Conservation (phyloP, 2,113 vertebrate species). For the Mesitornis unicolor region DNA sequence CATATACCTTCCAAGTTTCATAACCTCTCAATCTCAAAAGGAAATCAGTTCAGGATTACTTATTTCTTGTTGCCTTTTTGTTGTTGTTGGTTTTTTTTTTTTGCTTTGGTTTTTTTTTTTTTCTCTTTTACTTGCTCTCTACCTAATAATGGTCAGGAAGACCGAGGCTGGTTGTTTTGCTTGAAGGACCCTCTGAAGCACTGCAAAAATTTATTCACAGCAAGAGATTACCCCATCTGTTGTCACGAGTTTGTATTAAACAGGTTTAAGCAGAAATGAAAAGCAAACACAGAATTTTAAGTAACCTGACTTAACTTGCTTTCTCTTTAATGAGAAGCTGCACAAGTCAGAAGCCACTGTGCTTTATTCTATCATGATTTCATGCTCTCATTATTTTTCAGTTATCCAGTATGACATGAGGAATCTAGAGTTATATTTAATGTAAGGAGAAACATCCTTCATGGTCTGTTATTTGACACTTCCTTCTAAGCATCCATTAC, state of each 20-base stretch:
- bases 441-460: background rate
- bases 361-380: background rate
- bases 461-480: background rate
- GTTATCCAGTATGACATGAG: background rate
- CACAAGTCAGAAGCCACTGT: background rate
- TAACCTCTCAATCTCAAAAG: background rate
- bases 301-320: background rate
- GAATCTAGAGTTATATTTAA: background rate
- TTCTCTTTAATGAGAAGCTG: background rate
- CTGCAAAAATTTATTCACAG: background rate
- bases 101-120: background rate
- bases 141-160: background rate
- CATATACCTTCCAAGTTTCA: background rate
- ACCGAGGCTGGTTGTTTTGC: background rate
- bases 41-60: background rate
- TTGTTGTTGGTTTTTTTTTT: too few relatives aligned
- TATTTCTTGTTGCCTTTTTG: background rate
- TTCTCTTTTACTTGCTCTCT: background rate
- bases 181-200: background rate
- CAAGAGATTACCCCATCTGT: background rate
- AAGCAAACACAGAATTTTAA: background rate
- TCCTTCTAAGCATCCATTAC: background rate
- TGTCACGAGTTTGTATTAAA: background rate
- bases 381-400: background rate
- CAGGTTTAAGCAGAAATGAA: background rate